Conservation (phyloP, 2,113 vertebrate genomes). For the Zosterops hypoxanthus region DNA sequence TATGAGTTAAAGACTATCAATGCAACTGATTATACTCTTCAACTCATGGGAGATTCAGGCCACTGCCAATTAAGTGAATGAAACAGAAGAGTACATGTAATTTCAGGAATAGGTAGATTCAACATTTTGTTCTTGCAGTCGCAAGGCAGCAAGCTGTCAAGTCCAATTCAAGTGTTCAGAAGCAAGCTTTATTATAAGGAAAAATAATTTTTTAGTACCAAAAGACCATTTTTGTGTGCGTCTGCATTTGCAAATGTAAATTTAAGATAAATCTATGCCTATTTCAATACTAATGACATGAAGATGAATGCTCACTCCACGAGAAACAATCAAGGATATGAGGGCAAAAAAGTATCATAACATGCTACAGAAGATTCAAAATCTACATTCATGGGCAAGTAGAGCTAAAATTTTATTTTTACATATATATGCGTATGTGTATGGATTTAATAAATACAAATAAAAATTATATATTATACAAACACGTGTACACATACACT, state of each 20-base stretch:
- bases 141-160: background rate
- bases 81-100: background rate
- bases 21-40: background rate
- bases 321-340: background rate
- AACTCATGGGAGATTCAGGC: background rate
- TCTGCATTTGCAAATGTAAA: background rate
- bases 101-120: background rate
- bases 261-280: background rate
- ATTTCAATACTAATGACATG: background rate
- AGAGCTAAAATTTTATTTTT: background rate
- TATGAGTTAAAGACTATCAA: slow-evolving; percentile 3
- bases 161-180: background rate
- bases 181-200: background rate
- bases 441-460: background rate
- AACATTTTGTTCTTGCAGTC: background rate
- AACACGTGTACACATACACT: background rate
- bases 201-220: background rate
- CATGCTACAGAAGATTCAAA: background rate
- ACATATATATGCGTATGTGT: background rate
- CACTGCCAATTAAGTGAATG: background rate
- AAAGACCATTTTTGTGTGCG: background rate
- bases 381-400: background rate
- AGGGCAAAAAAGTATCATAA: background rate
- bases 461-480: background rate
- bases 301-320: background rate